Evolutionary conservation across 2,113 vertebrate genomes (phyloP), one percentile per base, ranked within the genome.

Genomic region (Austrofundulus limnaeus): DNA sequence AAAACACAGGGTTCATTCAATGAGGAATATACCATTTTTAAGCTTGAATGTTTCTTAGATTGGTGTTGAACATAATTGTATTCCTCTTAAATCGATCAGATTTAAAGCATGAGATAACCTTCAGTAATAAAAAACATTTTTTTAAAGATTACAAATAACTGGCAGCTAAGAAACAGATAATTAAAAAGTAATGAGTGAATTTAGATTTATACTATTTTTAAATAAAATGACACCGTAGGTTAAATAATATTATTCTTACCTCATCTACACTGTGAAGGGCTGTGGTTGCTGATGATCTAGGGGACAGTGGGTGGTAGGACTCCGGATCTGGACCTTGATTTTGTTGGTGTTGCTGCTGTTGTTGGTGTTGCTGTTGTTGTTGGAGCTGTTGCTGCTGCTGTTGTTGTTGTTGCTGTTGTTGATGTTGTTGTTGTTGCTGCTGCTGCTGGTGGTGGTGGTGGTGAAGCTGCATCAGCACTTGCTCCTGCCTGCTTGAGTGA

Each of bases 201-300:
- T 28, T 28, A 28, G 25, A 28, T 4, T n/a, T n/a, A n/a, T 28
- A 4, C 25, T 28, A 28, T 7, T 28, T 28, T 28, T 28, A 4
- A 28, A 28, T 28, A 31, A 20, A n/a, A 20, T 1, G 15, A 48
- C 19, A 39, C 24, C n/a, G 63, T 34, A 34, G 10, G 31, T 2
- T 34, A 10, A 34, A 34, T 9, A 34, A 34, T 2, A 9, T 34
- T 2, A 10, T 10, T 10, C 31, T 13, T 87, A 98, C 97, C 96
- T 99, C 96, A 92, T 98, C 96, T 95, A 98, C 90, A 85, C 90
- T 96, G 90, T 98, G 96, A 85, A 97, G 94, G 85, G 95, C 94
- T 89, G 94, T 93, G 90, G 94, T 91, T 89, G 95, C 94, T 67
- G 96, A 93, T 83, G 95, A 90, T 87, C 94, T 94, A 65, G 95